These are phyloP conservation scores for Trichomycterus rosablanca DNA, from an alignment of 2,113 vertebrate species.

Conservation along the genomic window DNA sequence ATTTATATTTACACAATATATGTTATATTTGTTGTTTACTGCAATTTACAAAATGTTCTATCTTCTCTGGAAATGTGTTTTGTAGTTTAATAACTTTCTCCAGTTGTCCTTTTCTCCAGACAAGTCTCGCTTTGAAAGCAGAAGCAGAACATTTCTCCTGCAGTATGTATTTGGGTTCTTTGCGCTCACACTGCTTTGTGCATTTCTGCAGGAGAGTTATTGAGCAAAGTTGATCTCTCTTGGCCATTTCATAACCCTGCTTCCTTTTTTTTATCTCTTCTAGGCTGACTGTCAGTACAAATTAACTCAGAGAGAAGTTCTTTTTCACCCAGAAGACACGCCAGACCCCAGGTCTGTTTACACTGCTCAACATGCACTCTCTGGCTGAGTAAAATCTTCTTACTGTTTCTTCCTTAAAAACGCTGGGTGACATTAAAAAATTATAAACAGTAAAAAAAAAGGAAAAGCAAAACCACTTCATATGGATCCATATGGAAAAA, in stretches of 20 bases:
- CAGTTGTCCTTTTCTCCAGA: not conserved
- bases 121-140: not conserved
- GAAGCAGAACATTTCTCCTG: not conserved
- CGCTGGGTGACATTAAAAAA: too few species aligned
- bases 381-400: not conserved
- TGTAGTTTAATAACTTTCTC: not conserved
- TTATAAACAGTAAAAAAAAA: too few species aligned
- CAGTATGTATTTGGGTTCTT: not conserved
- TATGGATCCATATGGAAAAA: too few species aligned
- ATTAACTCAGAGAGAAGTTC: constrained; percentile 35
- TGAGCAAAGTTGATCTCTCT: constrained; percentile 33
- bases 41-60: too few species aligned
- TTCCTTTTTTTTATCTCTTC: not conserved
- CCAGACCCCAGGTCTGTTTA: not conserved
- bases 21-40: too few species aligned
- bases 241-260: constrained; percentile 21
- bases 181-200: not conserved
- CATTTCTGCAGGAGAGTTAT: constrained; percentile 23
- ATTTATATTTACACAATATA: too few species aligned
- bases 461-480: too few species aligned
- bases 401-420: not conserved
- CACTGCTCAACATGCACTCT: constrained; percentile 3
- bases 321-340: constrained; percentile 7
- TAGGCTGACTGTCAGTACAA: constrained; percentile 31
- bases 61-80: too few species aligned